phyloP scores from a whole-genome alignment of 64 coral and sea anemone genomes.

The Acropora tenuis region DNA sequence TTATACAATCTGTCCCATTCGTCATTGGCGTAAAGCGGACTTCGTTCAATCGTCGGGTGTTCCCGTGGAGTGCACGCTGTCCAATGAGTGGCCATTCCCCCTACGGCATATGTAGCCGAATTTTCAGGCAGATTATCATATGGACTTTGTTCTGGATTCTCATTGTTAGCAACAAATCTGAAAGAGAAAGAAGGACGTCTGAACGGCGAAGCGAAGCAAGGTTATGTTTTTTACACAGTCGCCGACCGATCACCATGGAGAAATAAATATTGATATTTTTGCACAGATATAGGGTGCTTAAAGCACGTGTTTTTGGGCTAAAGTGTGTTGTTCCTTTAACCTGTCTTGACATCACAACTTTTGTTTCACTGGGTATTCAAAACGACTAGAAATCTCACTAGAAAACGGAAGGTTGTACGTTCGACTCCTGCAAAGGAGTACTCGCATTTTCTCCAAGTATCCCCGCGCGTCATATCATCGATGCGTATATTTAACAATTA shows the following conservation, averaged over 20 bases:
- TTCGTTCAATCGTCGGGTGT: neutral
- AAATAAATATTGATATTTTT: too few species aligned
- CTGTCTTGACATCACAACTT: too few species aligned
- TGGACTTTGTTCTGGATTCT: neutral
- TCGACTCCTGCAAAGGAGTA: too few species aligned
- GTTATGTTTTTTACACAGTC: neutral
- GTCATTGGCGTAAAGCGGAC: neutral
- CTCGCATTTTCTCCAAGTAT: too few species aligned
- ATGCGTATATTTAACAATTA: too few species aligned
- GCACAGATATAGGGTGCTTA: too few species aligned
- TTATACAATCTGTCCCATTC: constrained; percentile 9
- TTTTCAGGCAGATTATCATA: constrained; percentile 19
- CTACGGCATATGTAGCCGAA: constrained; percentile 29
- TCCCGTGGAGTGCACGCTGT: neutral
- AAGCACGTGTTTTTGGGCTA: too few species aligned
- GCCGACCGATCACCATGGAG: neutral
- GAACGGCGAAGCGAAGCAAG: neutral
- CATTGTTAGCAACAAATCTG: neutral
- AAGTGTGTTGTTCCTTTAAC: too few species aligned
- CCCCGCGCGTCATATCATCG: too few species aligned
- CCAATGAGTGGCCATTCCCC: constrained; percentile 42
- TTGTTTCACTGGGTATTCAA: too few species aligned
- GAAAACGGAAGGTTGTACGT: too few species aligned
- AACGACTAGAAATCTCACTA: too few species aligned
- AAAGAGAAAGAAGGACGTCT: neutral